Conservation (phyloP, 2,113 vertebrate species). For the Bubo blakistoni region DNA sequence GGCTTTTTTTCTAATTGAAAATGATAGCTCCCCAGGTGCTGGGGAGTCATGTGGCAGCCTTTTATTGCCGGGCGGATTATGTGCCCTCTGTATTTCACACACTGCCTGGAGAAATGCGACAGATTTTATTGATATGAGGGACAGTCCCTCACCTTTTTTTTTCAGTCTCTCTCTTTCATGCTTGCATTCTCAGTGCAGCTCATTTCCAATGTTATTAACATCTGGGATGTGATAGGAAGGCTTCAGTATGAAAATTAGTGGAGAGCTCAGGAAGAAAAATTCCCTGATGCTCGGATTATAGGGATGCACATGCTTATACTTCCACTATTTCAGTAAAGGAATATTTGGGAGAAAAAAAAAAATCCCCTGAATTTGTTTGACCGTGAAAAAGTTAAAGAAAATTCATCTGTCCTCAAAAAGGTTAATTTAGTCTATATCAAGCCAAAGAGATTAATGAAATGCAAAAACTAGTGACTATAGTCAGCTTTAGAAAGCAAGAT, state of each 20-base stretch:
- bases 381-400: neutral
- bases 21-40: conserved; percentile 33
- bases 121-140: conserved; percentile 48
- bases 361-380: neutral
- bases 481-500: conserved; percentile 39
- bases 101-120: conserved; percentile 33
- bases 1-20: conserved; percentile 61
- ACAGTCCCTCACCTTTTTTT: neutral
- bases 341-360: neutral
- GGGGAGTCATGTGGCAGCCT: conserved; percentile 16
- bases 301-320: accelerated
- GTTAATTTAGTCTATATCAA: neutral
- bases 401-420: neutral
- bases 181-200: neutral
- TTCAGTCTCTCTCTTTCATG: neutral
- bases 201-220: conserved; percentile 28
- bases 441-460: neutral
- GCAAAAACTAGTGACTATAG: neutral
- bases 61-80: conserved; percentile 18
- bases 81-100: conserved; percentile 34
- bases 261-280: neutral
- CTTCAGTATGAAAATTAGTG: neutral
- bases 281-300: neutral
- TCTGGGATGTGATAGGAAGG: neutral
- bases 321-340: neutral